A percentile compares a stretch with the other conserved stretches of the same genome.
Evolutionary conservation across 2,888 invertebrate species (phyloP).

Genomic region (Mimachlamys varia): DNA sequence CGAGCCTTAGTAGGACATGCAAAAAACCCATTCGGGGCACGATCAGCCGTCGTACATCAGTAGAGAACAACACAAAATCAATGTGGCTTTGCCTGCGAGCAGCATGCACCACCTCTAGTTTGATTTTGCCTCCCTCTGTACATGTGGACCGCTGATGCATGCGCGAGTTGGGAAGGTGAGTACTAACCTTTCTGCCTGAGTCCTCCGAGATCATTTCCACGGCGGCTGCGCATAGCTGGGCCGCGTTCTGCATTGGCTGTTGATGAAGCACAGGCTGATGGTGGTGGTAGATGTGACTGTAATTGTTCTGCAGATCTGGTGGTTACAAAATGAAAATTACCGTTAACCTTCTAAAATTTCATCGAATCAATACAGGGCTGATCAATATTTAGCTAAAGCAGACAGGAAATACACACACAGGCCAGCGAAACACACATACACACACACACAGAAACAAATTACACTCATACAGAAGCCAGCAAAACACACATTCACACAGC

Average conservation of each 20-base stretch:
- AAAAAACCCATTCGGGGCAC: constrained; percentile 22
- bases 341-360: constrained; percentile 32
- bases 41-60: constrained; percentile 6
- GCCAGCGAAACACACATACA: background rate
- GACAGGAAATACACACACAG: background rate
- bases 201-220: constrained; percentile 64
- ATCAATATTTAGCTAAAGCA: constrained; percentile 24
- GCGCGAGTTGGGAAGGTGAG: background rate
- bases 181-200: constrained; percentile 66
- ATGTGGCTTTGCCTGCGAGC: background rate
- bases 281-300: constrained; percentile 40
- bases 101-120: background rate
- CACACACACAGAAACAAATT: background rate
- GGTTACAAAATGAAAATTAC: constrained; percentile 43
- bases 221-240: constrained; percentile 62
- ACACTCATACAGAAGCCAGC: too few relatives aligned
- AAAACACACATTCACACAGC: too few relatives aligned
- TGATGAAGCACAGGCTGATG: constrained; percentile 2
- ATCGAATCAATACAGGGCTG: constrained; percentile 3
- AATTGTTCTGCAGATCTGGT: constrained; percentile 63
- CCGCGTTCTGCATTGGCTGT: constrained; percentile 68
- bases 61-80: constrained; percentile 28
- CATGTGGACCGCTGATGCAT: constrained; percentile 19
- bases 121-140: constrained; percentile 14
- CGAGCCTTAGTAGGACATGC: background rate